Base-by-base conservation (phyloP, 2,888 invertebrate species). In the Bursaphelenchus okinawaensis region DNA sequence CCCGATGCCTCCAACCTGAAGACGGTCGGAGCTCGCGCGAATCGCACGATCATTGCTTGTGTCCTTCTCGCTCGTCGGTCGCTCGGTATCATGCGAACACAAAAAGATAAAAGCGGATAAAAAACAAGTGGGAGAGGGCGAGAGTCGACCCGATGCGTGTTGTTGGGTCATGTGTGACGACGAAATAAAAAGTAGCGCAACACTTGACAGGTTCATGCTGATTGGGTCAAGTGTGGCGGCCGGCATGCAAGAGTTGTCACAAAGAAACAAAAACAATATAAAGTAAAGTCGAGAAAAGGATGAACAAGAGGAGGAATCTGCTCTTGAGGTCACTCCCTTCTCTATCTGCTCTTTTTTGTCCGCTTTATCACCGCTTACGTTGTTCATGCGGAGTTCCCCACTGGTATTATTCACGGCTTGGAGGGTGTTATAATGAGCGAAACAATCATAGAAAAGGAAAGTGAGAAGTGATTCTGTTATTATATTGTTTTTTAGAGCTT, bases 211-310 rank as follows among this genome's bases (percentile, higher is more conserved):
- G n/a, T n/a, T n/a, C n/a, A n/a, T n/a, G n/a, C n/a, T n/a, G n/a
- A n/a, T 40, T 40, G 40, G 40, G 40, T 40, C 40, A 40, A 40
- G 16, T 40, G 3, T 4, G 12, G 3, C n/a, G n/a, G 3, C 40
- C 40, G 16, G 40, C 40, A 40, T n/a, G 40, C 40, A 40, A 40
- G 40, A 40, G 16, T 40, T 40, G 27, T 16, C 31, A 12, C 31
- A 50, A 56, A 56, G 27, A 56, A 56, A 40, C 29, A 56, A 40
- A 56, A 56, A 20, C 28, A 55, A 55, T 23, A 55, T 31, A 23
- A 56, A 24, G 50, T 29, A 40, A 24, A 50, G 31, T 56, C 26
- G 27, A 22, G 31, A 50, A 50, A 16, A 24, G 9, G 19, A 16
- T 27, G 31, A 0, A 20, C 22, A 26, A 24, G 7, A 56, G 56